Percentiles rank a stretch among this genome's conserved stretches.
Conservation (phyloP, 2,888 invertebrate genomes). For the Cantharis rustica region DNA sequence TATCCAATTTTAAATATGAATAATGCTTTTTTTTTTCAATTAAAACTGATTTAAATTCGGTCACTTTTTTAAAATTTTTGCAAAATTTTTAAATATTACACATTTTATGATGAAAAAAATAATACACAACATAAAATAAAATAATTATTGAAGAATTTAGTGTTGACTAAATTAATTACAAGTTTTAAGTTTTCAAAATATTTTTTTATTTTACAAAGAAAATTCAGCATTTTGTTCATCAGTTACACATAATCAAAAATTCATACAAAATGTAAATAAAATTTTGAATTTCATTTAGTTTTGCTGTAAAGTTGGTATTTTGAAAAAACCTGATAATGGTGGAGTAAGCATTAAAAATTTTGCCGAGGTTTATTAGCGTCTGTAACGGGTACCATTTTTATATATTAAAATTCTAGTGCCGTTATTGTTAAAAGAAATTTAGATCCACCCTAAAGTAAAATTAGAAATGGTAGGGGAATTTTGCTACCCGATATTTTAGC, state of each 20-base stretch:
- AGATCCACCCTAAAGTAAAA: constrained; percentile 6
- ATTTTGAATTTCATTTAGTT: too few relatives aligned
- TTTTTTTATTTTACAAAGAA: too few relatives aligned
- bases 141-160: too few relatives aligned
- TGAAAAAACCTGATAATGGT: not conserved
- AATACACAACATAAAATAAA: too few relatives aligned
- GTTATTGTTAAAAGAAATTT: not conserved
- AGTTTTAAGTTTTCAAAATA: too few relatives aligned
- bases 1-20: not conserved
- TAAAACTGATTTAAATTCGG: not conserved
- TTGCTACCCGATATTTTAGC: constrained; percentile 17
- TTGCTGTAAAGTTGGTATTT: too few relatives aligned
- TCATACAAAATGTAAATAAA: too few relatives aligned
- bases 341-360: not conserved
- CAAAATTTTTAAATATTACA: not conserved
- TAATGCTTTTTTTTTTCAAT: not conserved
- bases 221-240: too few relatives aligned
- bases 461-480: constrained; percentile 2
- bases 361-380: not conserved
- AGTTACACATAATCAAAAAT: too few relatives aligned
- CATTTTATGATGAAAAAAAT: too few relatives aligned
- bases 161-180: too few relatives aligned
- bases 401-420: not conserved
- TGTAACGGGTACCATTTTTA: not conserved
- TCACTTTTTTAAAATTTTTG: not conserved